A percentile compares a stretch with the other conserved stretches of the same genome.
Evolutionary conservation across 2,113 vertebrate genomes (phyloP).

Genomic region (Microcebus jonahi): DNA sequence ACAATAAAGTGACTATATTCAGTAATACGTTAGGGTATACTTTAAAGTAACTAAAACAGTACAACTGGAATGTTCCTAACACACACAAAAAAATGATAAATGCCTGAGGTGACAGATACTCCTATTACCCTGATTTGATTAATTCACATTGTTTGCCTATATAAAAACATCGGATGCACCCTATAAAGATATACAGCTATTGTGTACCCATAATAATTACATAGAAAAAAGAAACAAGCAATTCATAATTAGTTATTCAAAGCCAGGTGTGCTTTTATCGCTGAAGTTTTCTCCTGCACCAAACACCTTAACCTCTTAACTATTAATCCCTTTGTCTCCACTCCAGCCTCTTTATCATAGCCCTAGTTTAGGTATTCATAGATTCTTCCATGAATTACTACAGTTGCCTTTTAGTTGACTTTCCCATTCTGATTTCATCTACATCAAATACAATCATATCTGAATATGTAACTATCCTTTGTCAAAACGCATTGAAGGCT

Average conservation of each 20-base stretch:
- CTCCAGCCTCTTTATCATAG: not conserved
- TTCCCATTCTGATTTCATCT: not conserved
- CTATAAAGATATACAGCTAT: too few species aligned
- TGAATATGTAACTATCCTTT: not conserved
- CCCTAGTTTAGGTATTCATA: not conserved
- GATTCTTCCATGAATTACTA: not conserved
- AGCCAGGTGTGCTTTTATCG: not conserved
- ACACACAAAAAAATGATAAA: too few species aligned
- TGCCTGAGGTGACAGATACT: too few species aligned
- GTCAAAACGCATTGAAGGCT: not conserved
- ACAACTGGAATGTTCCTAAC: too few species aligned
- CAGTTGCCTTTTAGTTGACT: not conserved
- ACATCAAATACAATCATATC: not conserved
- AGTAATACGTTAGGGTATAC: too few species aligned
- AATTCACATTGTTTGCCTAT: too few species aligned
- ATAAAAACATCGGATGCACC: too few species aligned
- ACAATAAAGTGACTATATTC: too few species aligned
- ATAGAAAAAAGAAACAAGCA: too few species aligned
- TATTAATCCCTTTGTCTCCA: not conserved
- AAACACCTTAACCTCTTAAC: not conserved
- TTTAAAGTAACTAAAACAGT: too few species aligned
- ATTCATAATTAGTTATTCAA: not conserved
- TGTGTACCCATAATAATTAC: too few species aligned
- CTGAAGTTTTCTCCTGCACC: not conserved
- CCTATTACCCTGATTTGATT: too few species aligned